Evolutionary conservation across 2,113 vertebrate species (phyloP).

Genomic region (Orthonyx spaldingii): DNA sequence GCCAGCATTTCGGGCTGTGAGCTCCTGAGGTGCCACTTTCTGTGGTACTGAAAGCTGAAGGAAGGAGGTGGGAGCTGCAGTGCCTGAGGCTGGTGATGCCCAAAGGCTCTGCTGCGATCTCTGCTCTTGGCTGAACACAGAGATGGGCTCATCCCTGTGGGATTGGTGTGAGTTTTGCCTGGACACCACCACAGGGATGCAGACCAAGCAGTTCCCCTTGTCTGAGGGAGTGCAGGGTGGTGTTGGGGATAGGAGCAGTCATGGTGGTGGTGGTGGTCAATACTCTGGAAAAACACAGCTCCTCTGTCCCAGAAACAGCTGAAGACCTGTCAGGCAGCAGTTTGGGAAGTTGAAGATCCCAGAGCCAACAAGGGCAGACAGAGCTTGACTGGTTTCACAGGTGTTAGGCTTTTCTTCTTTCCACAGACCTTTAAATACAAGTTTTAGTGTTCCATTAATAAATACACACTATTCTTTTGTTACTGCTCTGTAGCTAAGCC

Average conservation of each 20-base stretch:
- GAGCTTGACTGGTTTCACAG: not conserved
- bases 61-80: not conserved
- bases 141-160: not conserved
- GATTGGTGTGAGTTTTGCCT: not conserved
- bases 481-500: not conserved
- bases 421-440: not conserved
- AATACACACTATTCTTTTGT: not conserved
- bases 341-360: not conserved
- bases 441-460: not conserved
- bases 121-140: not conserved
- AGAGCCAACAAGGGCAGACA: not conserved
- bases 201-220: not conserved
- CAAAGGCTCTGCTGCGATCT: not conserved
- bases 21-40: not conserved
- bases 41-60: not conserved
- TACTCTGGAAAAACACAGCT: not conserved
- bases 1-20: not conserved
- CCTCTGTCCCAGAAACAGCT: not conserved
- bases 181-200: not conserved
- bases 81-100: accelerated
- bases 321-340: not conserved
- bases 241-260: not conserved
- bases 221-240: not conserved
- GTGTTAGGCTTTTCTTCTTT: not conserved
- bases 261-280: not conserved